Conservation (phyloP, 2,797 vertebrate species). For the Anguilla marmorata region DNA sequence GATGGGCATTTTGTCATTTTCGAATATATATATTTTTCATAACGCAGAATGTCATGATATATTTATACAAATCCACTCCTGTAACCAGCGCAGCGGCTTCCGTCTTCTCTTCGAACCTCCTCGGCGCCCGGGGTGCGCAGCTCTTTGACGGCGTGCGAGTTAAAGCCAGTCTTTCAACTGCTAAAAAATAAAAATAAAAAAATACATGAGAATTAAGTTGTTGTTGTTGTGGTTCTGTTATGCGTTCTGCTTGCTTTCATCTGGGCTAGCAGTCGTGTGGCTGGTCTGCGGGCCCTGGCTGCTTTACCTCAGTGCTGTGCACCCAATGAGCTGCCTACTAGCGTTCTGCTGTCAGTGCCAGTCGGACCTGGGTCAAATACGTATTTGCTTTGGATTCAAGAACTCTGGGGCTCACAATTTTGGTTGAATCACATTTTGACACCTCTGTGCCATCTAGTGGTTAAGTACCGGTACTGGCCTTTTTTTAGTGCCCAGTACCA, state of each 20-base stretch:
- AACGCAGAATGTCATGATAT: constrained; percentile 17
- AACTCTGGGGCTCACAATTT: not conserved
- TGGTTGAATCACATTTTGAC: not conserved
- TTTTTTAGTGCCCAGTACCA: not conserved
- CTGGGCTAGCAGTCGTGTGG: not conserved
- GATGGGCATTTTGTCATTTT: constrained; percentile 12
- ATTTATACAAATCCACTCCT: constrained; percentile 18
- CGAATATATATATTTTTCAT: constrained; percentile 17
- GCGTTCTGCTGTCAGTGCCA: not conserved
- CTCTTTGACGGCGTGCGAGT: not conserved
- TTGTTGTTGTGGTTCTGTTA: not conserved
- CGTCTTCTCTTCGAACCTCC: not conserved
- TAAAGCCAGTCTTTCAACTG: not conserved
- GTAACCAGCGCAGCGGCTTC: not conserved
- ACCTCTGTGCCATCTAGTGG: not conserved
- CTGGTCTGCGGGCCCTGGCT: not conserved
- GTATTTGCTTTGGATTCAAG: too few relatives aligned
- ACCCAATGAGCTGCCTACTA: not conserved
- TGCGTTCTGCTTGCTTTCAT: not conserved
- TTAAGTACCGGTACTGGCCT: not conserved
- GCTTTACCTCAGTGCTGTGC: not conserved
- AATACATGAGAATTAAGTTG: not conserved
- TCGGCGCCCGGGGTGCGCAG: not conserved
- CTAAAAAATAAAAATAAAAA: not conserved
- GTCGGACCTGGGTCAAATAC: too few relatives aligned